These are phyloP conservation scores for Pristionchus fissidentatus DNA, from an alignment of 2,888 invertebrate species.

Conservation along the genomic window DNA sequence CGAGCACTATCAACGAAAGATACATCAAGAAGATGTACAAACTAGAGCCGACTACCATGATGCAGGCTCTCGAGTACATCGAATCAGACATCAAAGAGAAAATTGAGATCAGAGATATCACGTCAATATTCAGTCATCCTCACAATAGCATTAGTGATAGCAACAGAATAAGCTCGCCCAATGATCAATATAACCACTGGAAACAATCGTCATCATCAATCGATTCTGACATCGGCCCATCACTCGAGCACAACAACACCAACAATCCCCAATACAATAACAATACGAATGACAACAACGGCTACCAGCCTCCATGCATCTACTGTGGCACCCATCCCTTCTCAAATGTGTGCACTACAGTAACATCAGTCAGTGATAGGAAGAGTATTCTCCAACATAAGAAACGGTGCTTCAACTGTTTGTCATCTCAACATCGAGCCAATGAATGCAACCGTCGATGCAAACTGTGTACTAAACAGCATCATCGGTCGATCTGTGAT, in stretches of 20 bases:
- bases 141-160: too few species aligned
- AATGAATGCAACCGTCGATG: neutral
- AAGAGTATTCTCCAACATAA: neutral
- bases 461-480: neutral
- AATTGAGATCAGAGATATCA: too few species aligned
- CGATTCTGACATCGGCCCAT: neutral
- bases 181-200: too few species aligned
- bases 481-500: neutral
- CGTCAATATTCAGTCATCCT: too few species aligned
- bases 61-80: too few species aligned
- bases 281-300: too few species aligned
- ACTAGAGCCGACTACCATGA: too few species aligned
- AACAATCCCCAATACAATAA: neutral
- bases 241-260: neutral
- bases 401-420: neutral
- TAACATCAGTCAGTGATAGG: neutral
- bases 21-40: too few species aligned
- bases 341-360: neutral
- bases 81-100: neutral
- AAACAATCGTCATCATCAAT: too few species aligned
- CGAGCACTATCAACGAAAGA: too few species aligned
- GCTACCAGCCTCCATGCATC: too few species aligned
- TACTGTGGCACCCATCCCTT: neutral
- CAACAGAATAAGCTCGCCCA: too few species aligned
- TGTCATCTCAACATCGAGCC: neutral